Evolutionary conservation across 2,113 vertebrate genomes (phyloP).

Genomic region (Ovibos moschatus): DNA sequence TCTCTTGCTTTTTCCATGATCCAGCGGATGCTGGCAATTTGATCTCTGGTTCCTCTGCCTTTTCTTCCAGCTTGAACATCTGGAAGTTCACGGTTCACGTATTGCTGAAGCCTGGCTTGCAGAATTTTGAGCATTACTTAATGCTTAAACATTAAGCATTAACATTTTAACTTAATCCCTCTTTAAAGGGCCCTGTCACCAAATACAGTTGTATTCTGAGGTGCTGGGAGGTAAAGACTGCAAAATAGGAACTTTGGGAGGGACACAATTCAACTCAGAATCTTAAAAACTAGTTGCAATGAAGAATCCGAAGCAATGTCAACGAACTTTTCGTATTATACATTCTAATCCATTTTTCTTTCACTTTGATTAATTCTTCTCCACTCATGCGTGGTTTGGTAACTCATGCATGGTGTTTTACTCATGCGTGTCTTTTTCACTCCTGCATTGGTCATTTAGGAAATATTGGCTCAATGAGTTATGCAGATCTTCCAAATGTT

Average conservation of each 20-base stretch:
- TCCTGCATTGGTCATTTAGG: background rate
- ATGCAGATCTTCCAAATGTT: background rate
- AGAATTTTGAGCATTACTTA: too few relatives aligned
- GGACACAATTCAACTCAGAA: background rate
- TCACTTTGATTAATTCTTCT: background rate
- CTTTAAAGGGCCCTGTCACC: background rate
- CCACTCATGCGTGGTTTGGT: background rate
- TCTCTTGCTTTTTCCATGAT: too few relatives aligned
- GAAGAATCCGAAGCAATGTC: background rate
- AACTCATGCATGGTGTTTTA: background rate
- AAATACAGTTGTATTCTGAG: background rate
- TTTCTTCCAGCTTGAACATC: too few relatives aligned
- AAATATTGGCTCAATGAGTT: background rate
- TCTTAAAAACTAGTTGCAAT: background rate
- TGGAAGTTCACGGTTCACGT: rapidly evolving
- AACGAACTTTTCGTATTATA: background rate
- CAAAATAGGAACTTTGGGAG: background rate
- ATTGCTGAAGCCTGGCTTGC: too few relatives aligned
- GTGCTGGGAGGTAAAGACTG: background rate
- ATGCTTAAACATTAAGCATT: background rate
- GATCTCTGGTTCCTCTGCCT: too few relatives aligned
- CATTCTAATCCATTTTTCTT: background rate
- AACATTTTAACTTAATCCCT: background rate
- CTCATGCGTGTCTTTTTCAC: too few relatives aligned
- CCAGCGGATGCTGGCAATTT: rapidly evolving